Base-by-base conservation (phyloP, 1,140 invertebrate species). In the Mylabris phalerata region DNA sequence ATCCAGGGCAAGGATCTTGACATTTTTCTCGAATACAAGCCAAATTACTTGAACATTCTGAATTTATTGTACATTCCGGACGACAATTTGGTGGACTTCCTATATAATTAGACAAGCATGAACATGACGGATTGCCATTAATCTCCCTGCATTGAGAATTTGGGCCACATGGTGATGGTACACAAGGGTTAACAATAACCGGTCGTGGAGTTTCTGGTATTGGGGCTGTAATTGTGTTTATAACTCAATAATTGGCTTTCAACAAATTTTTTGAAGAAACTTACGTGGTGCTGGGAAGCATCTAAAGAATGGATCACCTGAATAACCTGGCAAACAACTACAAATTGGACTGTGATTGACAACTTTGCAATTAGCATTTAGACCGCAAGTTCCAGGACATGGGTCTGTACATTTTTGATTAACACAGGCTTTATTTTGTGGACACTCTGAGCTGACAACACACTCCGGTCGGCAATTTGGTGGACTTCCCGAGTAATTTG, bases 31-130 rank as follows among this genome's bases (percentile, higher is more conserved):
- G 82, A 41, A 84, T 81, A 68, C 87, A 90, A 4, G 84, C 84
- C 66, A 68, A 71, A 57, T 82, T 77, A 67, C 80, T 80, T 41
- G 79, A 67, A 70, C 86, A 88, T 64, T 88, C 86, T 0, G 84
- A 77, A 70, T 86, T 85, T 9, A 85, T 79, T 4, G 79, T 77
- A 73, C 86, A 89, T 69, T 89, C 86, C 27, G 86, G 84, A 63
- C 82, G 77, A 64, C 86, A 88, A 65, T 84, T 85, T 26, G 86
- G 86, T 57, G 87, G 84, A 58, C 75, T 80, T 49, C 87, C 87
- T n/a, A 83, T 75, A 60, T 85, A 88, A 40, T 76, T 82, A 9
- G 78, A 60, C 61, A 82, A 74, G 66, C 88, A 90, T 24, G 82
- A 81, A 64, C 88, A 90, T 0, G 83, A 81, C 0, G 85, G 80